Evolutionary conservation across 2,888 invertebrate genomes (phyloP), one percentile per base, ranked within the genome.

Genomic region (Sipha maydis): DNA sequence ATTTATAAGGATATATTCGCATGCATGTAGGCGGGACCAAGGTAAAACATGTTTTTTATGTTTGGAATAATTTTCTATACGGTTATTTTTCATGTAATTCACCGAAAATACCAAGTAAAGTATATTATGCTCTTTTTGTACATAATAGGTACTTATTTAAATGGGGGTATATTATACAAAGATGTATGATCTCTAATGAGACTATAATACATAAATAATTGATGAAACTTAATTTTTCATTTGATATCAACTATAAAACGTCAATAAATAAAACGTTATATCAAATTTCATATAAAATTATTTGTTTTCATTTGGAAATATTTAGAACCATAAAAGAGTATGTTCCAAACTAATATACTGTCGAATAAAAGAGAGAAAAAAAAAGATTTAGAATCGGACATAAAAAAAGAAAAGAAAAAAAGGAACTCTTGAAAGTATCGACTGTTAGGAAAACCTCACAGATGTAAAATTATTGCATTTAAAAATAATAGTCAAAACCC

Each of bases 401-500:
- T 84, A 61, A 76, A 84, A 83, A 83, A 31, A 56, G 19, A 21
- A 76, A 76, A 61, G 67, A 84, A 83, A 83, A 31, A 56, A n/a
- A 21, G 73, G 41, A 84, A 34, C 48, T 19, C 56, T 75, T 19
- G 34, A 38, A 84, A 77, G 41, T 34, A 69, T 31, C 28, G 41
- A 48, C 56, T 67, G 41, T 34, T 31, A 67, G 25, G 3, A 21
- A 54, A 34, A 69, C 31, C 34, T 41, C 31, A 34, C 17, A 78
- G 34, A 77, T 41, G 9, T 69, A 0, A 31, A 78, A 69, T 67
- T 25, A 28, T 84, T 61, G 75, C 73, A 61, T 76, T 84, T 76
- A 31, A 77, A 84, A 84, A 61, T 84, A 84, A 85, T 67, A 76
- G 84, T 77, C 25, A 34, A 34, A 85, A 77, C 34, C 85, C 78